Base-by-base conservation (phyloP, 2,888 invertebrate genomes). In the Oasisia sp. region DNA sequence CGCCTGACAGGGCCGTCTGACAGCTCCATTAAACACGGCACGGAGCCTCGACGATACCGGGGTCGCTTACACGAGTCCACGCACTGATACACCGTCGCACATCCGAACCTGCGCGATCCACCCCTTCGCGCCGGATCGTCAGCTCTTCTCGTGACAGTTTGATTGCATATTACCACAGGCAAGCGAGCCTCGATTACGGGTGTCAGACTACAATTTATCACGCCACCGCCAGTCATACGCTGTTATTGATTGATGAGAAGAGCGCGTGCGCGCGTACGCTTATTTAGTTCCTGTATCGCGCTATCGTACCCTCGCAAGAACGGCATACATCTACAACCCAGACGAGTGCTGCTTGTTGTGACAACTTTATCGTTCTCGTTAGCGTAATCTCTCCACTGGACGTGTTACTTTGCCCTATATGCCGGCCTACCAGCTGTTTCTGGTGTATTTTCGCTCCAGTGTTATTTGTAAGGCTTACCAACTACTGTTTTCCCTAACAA, bases 171-270 rank as follows among this genome's bases (percentile, higher is more conserved):
- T 74, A 74, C 74, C 27, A 27, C 74, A 19, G 27, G 74, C 74
- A 27, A 74, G 27, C 74, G 27, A 74, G 19, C 74, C n/a, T 74
- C 74, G 7, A 27, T 74, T 74, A 27, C 74, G 27, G 74, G 50
- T 19, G 74, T 74, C 74, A 74, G 74, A 19, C 74, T 74, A 74
- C 74, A 74, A 74, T 74, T 74, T 74, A 74, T 14, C 19, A 7
- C 74, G 27, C 19, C 74, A 74, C 27, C 74, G 74, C 19, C 9
- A 4, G 74, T n/a, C 74, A 74, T 74, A 27, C n/a, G 19, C 74
- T 19, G 74, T 27, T 74, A 74, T 74, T 74, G 74, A 74, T 74
- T 74, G 74, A 74, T 74, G 74, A 74, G 74, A 74, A 74, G 74
- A 19, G 1, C 27, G n/a, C 74, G 4, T 56, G 56, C 14, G 56